Base-by-base conservation (phyloP, 2,113 vertebrate species). In the Corythornis vintsioides region DNA sequence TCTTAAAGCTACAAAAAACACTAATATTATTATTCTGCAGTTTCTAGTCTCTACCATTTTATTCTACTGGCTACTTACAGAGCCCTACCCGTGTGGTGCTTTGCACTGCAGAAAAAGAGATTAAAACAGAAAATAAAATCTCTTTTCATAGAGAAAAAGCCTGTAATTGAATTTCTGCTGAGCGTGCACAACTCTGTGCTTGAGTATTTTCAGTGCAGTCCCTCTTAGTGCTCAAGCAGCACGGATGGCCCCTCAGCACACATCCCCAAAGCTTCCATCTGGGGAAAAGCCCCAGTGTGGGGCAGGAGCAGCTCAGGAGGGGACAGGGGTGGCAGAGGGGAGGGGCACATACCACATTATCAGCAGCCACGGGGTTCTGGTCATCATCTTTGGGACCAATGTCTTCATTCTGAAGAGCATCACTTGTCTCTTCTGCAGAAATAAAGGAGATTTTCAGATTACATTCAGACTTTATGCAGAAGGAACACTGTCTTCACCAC, bases 301-400 rank as follows among this genome's bases (percentile, higher is more conserved):
- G 57, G 45, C 22, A 87, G 7, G 40, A 72, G 81, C 56, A 35
- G 75, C 19, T 24, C 80, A 79, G 28, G 53, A 93, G 88, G 83
- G 73, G 19, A 42, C 64, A 1, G 20, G 1, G 75, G 19, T 33
- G 53, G 31, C 16, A 86, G 76, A 71, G 42, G 31, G 56, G 47
- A 90, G 81, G 31, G 13, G 5, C 76, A 97, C 97, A n/a, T 98
- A 99, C 99, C 98, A 99, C 98, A 96, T 98, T 98, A 93, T 99
- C 98, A 87, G 97, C 33, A 52, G 98, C 89, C 47, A 96, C 95
- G 76, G 96, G 86, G 88, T 97, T 96, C 75, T 94, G 88, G 88
- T 97, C 94, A 63, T 98, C 97, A 52, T 97, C 95, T 80, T 98
- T 98, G 42, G 96, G 97, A 85, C 89, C 83, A 5, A 98, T 97